A percentile compares a stretch with the other conserved stretches of the same genome.
These are phyloP conservation scores for Lepidurus packardi DNA, from an alignment of 1,140 invertebrate species.

Conservation along the genomic window DNA sequence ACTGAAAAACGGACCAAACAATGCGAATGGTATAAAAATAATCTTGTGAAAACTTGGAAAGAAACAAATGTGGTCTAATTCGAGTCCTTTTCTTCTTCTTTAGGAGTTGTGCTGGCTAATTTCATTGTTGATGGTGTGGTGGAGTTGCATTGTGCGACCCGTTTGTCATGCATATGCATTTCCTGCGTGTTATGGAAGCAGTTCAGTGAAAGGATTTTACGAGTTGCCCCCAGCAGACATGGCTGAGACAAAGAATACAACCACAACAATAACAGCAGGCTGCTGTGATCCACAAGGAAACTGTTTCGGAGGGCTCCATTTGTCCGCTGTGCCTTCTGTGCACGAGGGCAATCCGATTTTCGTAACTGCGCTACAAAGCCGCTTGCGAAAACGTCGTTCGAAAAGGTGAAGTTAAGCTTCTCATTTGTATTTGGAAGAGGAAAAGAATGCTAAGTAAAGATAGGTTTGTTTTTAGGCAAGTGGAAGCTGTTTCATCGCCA, in stretches of 20 bases:
- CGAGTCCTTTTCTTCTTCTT: neutral
- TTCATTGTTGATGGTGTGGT: neutral
- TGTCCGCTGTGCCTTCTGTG: neutral
- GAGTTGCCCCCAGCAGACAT: neutral
- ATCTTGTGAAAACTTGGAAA: no score
- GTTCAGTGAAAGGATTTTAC: slow-evolving; percentile 3
- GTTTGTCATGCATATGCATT: neutral
- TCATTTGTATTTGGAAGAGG: no score
- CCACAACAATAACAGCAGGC: slow-evolving; percentile 2
- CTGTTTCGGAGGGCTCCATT: neutral
- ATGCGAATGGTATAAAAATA: no score
- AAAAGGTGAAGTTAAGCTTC: neutral
- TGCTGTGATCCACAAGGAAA: neutral
- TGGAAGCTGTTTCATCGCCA: neutral
- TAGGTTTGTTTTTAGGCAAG: no score
- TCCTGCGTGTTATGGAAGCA: slow-evolving; percentile 1
- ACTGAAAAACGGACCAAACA: no score
- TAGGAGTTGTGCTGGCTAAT: neutral
- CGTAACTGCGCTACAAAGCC: neutral
- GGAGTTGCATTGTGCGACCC: neutral
- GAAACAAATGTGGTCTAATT: no score
- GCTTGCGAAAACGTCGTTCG: neutral
- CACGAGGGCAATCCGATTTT: neutral
- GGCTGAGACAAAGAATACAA: neutral
- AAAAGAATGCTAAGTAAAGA: no score